Conservation (phyloP, 2,113 vertebrate genomes). For the Emberiza fucata region DNA sequence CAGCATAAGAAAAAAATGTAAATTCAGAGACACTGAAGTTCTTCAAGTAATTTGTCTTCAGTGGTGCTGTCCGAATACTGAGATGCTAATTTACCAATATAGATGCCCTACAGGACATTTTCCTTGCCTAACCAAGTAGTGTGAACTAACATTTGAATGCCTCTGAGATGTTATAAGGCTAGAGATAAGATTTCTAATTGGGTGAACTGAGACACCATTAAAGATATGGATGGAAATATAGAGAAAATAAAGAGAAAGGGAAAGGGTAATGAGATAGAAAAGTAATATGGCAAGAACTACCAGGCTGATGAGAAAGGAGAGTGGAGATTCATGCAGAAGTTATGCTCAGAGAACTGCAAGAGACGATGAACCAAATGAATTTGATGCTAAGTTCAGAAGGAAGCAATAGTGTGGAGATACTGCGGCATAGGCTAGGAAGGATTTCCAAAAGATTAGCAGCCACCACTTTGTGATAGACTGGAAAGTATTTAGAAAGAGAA, state of each 20-base stretch:
- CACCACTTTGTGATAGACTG: neutral
- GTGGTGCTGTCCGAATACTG: too few species aligned
- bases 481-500: neutral
- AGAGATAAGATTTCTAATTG: neutral
- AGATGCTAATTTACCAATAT: neutral
- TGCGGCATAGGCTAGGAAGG: neutral
- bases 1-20: neutral
- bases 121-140: neutral
- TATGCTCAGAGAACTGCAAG: neutral
- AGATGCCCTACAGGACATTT: neutral
- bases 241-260: neutral
- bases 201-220: neutral
- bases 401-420: neutral
- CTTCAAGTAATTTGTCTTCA: neutral
- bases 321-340: neutral
- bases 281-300: neutral
- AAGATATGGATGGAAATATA: neutral
- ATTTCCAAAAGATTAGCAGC: neutral
- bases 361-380: neutral
- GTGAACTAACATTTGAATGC: neutral
- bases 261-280: neutral
- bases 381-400: neutral
- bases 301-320: neutral
- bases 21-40: neutral
- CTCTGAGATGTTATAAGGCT: neutral